phyloP scores from a whole-genome alignment of 2,113 vertebrate genomes.

The Mastomys coucha region DNA sequence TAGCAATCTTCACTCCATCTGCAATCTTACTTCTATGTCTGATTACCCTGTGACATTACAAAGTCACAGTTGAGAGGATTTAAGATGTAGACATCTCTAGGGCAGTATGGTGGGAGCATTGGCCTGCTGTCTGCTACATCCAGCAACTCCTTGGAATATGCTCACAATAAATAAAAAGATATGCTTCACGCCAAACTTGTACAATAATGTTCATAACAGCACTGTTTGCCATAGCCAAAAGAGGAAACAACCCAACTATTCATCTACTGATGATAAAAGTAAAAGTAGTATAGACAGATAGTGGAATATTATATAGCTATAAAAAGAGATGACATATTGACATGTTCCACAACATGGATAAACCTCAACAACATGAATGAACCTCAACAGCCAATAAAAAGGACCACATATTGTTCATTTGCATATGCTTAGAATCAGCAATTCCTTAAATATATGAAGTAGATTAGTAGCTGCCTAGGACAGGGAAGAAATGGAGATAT shows the following conservation, averaged over 20 bases:
- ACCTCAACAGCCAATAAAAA: conserved; percentile 19
- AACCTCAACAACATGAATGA: conserved; percentile 15
- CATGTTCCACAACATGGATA: neutral
- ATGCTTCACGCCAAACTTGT: neutral
- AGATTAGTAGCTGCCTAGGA: neutral
- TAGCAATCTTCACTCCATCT: neutral
- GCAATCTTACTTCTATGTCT: neutral
- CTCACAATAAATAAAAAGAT: conserved; percentile 31
- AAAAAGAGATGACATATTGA: neutral
- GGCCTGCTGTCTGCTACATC: neutral
- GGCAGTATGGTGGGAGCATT: rapidly evolving
- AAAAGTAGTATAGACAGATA: neutral
- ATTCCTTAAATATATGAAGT: neutral
- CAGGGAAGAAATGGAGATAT: neutral
- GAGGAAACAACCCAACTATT: neutral
- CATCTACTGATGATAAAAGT: neutral
- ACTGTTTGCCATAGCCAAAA: neutral
- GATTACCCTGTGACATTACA: neutral
- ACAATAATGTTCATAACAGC: neutral
- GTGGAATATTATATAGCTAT: neutral
- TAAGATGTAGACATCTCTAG: neutral
- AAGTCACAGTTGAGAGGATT: neutral
- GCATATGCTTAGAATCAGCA: neutral
- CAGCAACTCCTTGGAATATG: neutral
- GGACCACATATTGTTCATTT: neutral